Conservation (phyloP, 2,797 vertebrate species). For the Florisuga fusca region DNA sequence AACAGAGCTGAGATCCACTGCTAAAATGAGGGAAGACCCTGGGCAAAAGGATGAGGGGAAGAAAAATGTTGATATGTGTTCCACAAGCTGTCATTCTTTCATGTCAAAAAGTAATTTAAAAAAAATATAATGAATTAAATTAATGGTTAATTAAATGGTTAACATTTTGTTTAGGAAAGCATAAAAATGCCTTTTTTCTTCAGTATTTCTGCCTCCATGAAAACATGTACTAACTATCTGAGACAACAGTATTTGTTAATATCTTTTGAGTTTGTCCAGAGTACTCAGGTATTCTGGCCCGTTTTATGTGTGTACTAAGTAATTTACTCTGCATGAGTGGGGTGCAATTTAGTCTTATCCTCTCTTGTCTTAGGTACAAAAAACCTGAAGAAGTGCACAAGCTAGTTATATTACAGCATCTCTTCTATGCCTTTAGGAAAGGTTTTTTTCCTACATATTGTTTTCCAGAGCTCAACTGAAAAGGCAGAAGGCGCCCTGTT, state of each 20-base stretch:
- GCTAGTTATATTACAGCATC: background rate
- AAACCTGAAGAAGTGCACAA: background rate
- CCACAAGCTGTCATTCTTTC: background rate
- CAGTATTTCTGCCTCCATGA: background rate
- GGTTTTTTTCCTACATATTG: background rate
- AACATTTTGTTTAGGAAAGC: background rate
- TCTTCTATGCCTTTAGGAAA: background rate
- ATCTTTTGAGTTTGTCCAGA: conserved; percentile 54
- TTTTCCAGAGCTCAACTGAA: background rate
- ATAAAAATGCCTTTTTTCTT: background rate
- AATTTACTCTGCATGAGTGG: background rate
- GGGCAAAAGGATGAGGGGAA: background rate
- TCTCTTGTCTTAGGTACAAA: background rate
- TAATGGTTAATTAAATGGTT: background rate
- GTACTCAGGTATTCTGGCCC: conserved; percentile 48
- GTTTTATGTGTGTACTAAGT: background rate
- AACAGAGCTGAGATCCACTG: background rate
- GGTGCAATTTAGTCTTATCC: background rate
- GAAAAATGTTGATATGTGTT: background rate
- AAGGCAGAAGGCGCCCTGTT: background rate
- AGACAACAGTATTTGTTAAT: background rate
- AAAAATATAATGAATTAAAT: background rate
- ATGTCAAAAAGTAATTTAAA: background rate
- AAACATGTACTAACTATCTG: background rate
- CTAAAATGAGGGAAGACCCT: background rate